Conservation (phyloP, 2,888 invertebrate genomes). For the Caenorhabditis imperialis region DNA sequence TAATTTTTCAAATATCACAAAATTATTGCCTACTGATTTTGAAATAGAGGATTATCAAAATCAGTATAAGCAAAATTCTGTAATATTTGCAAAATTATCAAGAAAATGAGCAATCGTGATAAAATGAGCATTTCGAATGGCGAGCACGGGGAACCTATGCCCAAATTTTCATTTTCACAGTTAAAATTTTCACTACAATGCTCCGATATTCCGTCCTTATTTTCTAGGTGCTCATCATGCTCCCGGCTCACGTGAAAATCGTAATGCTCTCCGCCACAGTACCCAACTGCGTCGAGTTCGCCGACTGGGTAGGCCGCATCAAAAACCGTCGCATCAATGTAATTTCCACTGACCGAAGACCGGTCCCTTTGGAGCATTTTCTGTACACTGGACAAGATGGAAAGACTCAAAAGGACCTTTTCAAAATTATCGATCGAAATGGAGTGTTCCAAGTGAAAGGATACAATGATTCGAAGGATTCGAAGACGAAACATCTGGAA, state of each 20-base stretch:
- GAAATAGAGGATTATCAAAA: no score
- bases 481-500: conserved; percentile 48
- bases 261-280: conserved; percentile 98
- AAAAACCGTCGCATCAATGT: conserved; percentile 89
- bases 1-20: no score
- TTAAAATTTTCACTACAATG: no score
- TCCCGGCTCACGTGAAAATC: conserved; percentile 94
- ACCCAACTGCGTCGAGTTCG: conserved; percentile 95
- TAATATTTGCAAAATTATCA: conserved; percentile 78
- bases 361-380: conserved; percentile 95
- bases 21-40: no score
- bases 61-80: no score
- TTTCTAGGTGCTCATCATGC: conserved; percentile 86
- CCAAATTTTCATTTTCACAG: background rate
- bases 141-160: no score
- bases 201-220: no score
- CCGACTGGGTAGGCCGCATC: conserved; percentile 83
- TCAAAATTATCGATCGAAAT: conserved; percentile 85
- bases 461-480: conserved; percentile 59
- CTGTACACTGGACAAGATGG: conserved; percentile 80
- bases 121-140: no score
- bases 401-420: conserved; percentile 77
- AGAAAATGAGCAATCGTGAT: no score
- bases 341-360: conserved; percentile 91
- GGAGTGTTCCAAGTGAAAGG: conserved; percentile 83